Evolutionary conservation across 1,140 invertebrate genomes (phyloP).

Genomic region (Aphelenchoides avenae): DNA sequence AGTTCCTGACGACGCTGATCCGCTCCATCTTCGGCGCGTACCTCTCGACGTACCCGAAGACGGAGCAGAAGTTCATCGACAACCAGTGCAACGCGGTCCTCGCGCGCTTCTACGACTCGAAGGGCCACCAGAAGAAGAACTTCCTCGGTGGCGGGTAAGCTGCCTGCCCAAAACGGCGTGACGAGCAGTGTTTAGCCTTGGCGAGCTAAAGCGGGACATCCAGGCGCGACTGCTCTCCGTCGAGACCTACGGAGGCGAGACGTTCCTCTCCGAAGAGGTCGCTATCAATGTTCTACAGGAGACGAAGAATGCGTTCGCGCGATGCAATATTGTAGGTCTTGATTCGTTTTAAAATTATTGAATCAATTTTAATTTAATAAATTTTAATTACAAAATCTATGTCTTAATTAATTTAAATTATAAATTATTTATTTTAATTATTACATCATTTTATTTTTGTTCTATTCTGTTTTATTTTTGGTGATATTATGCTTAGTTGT

Average conservation of each 20-base stretch:
- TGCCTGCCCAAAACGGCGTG: too few relatives aligned
- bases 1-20: constrained; percentile 34
- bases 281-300: constrained; percentile 86
- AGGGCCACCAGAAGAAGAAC: constrained; percentile 89
- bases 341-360: too few relatives aligned
- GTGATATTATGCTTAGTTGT: too few relatives aligned
- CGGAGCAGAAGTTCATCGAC: constrained; percentile 73
- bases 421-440: too few relatives aligned
- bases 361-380: too few relatives aligned
- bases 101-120: constrained; percentile 82
- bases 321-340: constrained; percentile 72
- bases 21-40: constrained; percentile 38
- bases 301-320: constrained; percentile 79
- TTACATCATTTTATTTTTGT: too few relatives aligned
- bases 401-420: too few relatives aligned
- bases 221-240: constrained; percentile 81
- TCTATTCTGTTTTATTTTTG: too few relatives aligned
- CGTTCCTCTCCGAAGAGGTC: constrained; percentile 92
- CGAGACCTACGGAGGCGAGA: constrained; percentile 93
- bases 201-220: constrained; percentile 80
- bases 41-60: constrained; percentile 37
- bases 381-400: constrained; percentile 6
- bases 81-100: constrained; percentile 72
- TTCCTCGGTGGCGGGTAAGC: constrained; percentile 67
- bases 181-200: too few relatives aligned